phyloP scores from a whole-genome alignment of 92 coral and sea anemone species.

The Bergia sp. region DNA sequence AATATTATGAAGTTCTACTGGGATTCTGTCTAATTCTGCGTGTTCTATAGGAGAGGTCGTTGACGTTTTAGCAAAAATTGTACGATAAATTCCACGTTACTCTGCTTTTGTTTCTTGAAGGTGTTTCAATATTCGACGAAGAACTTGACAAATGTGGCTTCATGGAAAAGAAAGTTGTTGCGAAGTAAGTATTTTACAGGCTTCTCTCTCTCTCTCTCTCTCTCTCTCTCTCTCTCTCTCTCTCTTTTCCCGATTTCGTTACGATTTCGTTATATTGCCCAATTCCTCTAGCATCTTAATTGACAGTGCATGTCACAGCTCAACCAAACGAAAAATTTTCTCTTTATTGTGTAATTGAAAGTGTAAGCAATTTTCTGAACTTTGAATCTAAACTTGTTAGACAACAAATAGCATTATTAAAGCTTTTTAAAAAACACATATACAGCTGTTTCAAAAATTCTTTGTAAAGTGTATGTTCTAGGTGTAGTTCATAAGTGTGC shows the following conservation, averaged over 20 bases:
- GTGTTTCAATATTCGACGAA: constrained; percentile 69
- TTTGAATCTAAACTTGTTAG: background rate
- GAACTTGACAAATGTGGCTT: constrained; percentile 78
- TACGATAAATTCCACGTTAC: background rate
- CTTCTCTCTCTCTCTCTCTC: too few relatives aligned
- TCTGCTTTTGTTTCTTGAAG: constrained; percentile 40
- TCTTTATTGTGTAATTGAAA: background rate
- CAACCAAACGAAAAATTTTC: background rate
- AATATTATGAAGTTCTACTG: too few relatives aligned
- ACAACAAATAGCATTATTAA: background rate
- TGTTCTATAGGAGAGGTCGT: background rate
- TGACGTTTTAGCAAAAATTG: background rate
- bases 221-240: too few relatives aligned
- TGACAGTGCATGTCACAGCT: background rate
- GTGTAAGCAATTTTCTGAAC: too few relatives aligned
- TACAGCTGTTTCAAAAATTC: background rate
- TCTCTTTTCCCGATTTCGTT: background rate
- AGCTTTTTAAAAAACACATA: background rate
- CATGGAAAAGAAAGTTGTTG: constrained; percentile 75
- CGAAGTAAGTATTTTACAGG: constrained; percentile 59
- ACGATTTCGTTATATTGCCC: background rate
- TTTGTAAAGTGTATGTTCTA: too few relatives aligned
- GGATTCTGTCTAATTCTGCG: background rate
- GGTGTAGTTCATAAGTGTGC: too few relatives aligned
- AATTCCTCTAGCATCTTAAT: background rate